A percentile compares a stretch with the other conserved stretches of the same genome.
Conservation (phyloP, 2,888 invertebrate genomes). For the Amphipoea lucens region DNA sequence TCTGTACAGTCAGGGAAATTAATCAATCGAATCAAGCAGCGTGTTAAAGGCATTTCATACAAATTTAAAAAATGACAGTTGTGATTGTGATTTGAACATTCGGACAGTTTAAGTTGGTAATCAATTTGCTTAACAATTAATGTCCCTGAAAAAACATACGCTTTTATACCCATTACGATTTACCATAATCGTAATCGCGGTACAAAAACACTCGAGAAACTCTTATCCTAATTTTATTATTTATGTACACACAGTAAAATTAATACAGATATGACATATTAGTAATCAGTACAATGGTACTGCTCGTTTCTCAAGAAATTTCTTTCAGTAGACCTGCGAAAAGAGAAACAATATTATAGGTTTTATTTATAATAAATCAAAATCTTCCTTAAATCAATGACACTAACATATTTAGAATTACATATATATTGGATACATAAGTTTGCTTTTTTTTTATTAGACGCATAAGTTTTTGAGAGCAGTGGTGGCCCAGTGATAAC, state of each 20-base stretch:
- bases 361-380: constrained; percentile 1
- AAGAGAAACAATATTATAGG: too few species aligned
- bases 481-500: too few species aligned
- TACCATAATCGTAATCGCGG: neutral
- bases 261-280: too few species aligned
- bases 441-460: too few species aligned
- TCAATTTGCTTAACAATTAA: neutral
- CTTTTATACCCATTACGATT: neutral
- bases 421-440: too few species aligned
- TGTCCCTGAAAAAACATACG: neutral
- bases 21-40: neutral
- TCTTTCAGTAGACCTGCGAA: too few species aligned
- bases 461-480: too few species aligned
- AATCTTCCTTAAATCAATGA: constrained; percentile 17
- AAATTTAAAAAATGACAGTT: neutral
- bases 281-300: too few species aligned
- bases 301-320: too few species aligned
- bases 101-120: neutral
- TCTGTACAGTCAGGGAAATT: neutral
- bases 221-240: neutral
- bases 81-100: neutral
- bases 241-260: too few species aligned
- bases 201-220: neutral
- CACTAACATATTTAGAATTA: neutral
- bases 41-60: neutral